These are phyloP conservation scores for Tiaroga cobitis DNA, from an alignment of 2,797 vertebrate genomes.

Conservation along the genomic window DNA sequence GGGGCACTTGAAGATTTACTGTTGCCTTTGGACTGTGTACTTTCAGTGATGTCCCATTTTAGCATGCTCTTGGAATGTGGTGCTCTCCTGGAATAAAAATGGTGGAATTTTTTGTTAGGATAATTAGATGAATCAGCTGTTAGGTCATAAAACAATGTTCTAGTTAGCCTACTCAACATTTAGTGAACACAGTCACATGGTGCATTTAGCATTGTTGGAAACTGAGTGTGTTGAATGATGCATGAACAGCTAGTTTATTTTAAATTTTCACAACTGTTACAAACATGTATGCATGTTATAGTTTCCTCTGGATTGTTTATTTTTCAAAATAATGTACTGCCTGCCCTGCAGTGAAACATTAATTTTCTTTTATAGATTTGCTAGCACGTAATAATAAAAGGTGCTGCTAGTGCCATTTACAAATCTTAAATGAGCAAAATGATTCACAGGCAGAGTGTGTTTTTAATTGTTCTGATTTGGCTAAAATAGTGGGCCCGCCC, in stretches of 20 bases:
- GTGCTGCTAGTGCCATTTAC: not conserved
- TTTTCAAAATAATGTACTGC: not conserved
- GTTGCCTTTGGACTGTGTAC: slow-evolving; percentile 50
- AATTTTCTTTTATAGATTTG: not conserved
- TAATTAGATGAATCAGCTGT: not conserved
- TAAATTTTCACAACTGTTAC: not conserved
- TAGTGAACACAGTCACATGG: not conserved
- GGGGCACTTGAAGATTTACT: slow-evolving; percentile 25
- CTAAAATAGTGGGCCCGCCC: not conserved
- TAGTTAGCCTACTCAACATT: not conserved
- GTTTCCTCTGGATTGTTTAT: not conserved
- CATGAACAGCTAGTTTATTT: not conserved
- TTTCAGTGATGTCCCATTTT: slow-evolving; percentile 27
- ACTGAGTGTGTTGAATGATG: not conserved
- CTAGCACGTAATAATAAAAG: not conserved
- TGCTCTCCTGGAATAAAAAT: slow-evolving; percentile 2
- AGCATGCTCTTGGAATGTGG: slow-evolving; percentile 10
- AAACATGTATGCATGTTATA: not conserved
- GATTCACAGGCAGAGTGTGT: not conserved
- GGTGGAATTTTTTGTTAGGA: not conserved
- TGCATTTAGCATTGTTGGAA: not conserved
- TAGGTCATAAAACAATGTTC: not conserved
- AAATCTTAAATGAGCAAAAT: not conserved
- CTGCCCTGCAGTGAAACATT: too few species aligned
- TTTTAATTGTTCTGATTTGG: not conserved